These are phyloP conservation scores for Myripristis jacobus DNA, from an alignment of 2,797 vertebrate genomes.

Conservation along the genomic window DNA sequence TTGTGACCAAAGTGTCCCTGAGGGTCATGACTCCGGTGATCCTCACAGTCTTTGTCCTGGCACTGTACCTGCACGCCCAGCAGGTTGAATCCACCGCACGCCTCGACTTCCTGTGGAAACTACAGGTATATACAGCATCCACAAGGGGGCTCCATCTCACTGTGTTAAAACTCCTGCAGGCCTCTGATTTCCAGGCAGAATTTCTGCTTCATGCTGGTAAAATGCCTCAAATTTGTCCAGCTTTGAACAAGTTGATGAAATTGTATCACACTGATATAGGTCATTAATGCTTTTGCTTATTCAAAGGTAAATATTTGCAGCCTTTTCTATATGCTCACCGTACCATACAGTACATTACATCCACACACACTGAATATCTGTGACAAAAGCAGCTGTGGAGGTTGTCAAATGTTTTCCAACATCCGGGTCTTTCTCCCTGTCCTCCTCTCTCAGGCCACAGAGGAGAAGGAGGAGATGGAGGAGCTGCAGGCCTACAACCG, in stretches of 20 bases:
- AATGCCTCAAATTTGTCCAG: neutral
- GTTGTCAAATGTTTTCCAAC: neutral
- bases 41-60: conserved; percentile 93
- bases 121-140: conserved; percentile 86
- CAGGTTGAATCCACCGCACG: conserved; percentile 97
- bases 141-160: conserved; percentile 33
- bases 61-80: conserved; percentile 94
- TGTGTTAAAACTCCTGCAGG: neutral
- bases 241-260: too few relatives aligned
- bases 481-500: conserved; percentile 97
- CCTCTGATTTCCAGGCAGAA: neutral
- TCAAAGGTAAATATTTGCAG: neutral
- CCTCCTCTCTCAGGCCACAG: conserved; percentile 86
- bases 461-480: conserved; percentile 98
- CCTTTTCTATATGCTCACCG: neutral
- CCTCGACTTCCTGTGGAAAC: conserved; percentile 97
- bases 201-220: neutral
- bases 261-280: neutral
- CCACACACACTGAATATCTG: too few relatives aligned
- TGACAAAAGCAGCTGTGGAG: too few relatives aligned
- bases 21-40: conserved; percentile 93
- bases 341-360: neutral
- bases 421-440: neutral
- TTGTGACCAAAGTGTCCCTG: conserved; percentile 91
- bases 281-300: neutral